phyloP scores from a whole-genome alignment of 2,888 invertebrate genomes.

The Matsumyia berberina region DNA sequence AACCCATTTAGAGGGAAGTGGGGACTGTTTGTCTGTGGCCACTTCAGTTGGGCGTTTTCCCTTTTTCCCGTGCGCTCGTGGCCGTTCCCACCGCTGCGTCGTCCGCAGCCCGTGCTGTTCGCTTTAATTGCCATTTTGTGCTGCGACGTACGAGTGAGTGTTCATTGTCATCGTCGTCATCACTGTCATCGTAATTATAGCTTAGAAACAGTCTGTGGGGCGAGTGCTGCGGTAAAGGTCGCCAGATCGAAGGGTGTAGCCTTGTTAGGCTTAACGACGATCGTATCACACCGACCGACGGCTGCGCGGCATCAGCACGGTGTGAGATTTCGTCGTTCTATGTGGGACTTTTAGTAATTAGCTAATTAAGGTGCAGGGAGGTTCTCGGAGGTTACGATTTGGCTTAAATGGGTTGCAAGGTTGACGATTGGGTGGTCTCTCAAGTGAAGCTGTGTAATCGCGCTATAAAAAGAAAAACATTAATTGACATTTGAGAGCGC shows the following conservation, averaged over 20 bases:
- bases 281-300: slow-evolving; percentile 67
- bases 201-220: slow-evolving; percentile 35
- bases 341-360: slow-evolving; percentile 54
- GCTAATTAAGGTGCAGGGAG: slow-evolving; percentile 73
- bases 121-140: slow-evolving; percentile 51
- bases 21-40: neutral
- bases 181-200: slow-evolving; percentile 65
- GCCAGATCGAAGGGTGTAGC: slow-evolving; percentile 75
- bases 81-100: neutral
- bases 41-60: slow-evolving; percentile 55
- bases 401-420: slow-evolving; percentile 54
- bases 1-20: slow-evolving; percentile 63
- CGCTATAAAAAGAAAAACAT: slow-evolving; percentile 20
- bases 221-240: slow-evolving; percentile 52
- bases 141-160: slow-evolving; percentile 38
- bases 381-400: slow-evolving; percentile 63
- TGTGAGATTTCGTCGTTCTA: slow-evolving; percentile 63
- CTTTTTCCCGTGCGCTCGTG: slow-evolving; percentile 14
- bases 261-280: slow-evolving; percentile 71
- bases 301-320: slow-evolving; percentile 26
- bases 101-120: slow-evolving; percentile 51
- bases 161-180: slow-evolving; percentile 31
- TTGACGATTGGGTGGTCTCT: slow-evolving; percentile 67
- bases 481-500: slow-evolving; percentile 48
- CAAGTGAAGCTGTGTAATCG: slow-evolving; percentile 15